Evolutionary conservation across 2,113 vertebrate genomes (phyloP).

Genomic region (Aleadryas rufinucha): DNA sequence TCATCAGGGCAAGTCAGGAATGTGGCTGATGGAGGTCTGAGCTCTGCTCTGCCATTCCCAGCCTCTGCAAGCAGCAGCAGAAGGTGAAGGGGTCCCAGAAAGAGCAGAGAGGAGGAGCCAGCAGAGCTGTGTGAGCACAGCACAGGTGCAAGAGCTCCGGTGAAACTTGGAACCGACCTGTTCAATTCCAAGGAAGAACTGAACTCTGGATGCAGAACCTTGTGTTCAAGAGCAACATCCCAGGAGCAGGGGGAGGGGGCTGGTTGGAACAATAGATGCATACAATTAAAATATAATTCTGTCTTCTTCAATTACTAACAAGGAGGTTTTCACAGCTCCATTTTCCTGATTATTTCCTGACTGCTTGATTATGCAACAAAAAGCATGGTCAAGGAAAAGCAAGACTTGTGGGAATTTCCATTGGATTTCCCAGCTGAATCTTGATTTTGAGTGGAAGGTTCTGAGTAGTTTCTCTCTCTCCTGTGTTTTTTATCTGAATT

Average conservation of each 20-base stretch:
- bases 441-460: neutral
- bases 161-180: neutral
- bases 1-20: neutral
- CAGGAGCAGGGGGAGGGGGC: neutral
- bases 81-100: neutral
- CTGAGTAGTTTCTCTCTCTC: neutral
- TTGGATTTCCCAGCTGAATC: neutral
- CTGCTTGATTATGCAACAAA: neutral
- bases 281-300: neutral
- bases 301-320: neutral
- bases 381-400: neutral
- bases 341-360: neutral
- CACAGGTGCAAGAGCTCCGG: neutral
- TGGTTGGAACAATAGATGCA: rapidly evolving
- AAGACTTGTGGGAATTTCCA: neutral
- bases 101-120: neutral
- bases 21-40: neutral
- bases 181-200: neutral
- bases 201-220: neutral
- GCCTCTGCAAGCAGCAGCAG: neutral
- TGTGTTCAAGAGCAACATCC: neutral
- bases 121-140: neutral
- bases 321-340: neutral
- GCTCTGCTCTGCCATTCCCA: neutral
- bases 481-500: neutral